Evolutionary conservation across 2,113 vertebrate genomes (phyloP), one percentile per base, ranked within the genome.

Genomic region (Lampris incognitus): DNA sequence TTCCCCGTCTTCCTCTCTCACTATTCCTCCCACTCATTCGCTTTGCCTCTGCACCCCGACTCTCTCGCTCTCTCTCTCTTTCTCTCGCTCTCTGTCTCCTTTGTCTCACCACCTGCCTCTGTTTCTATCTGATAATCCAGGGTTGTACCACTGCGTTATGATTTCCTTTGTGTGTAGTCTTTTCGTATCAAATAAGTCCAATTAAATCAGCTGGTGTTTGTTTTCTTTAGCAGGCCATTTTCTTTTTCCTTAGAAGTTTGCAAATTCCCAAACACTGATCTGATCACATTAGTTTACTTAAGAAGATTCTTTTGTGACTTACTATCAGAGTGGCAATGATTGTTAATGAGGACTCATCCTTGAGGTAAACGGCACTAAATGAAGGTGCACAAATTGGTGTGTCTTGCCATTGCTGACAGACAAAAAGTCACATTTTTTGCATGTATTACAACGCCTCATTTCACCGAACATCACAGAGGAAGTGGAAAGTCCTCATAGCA

Each of bases 11-110:
- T 36, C 61, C 46, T 70, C 36, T 57, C 55, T 36, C 57, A 48
- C 67, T 77, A 78, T 83, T 86, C 84, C 88, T 88, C 88, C 82
- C 73, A 87, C 88, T 85, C 82, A n/a, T 64, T 71, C 36, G 60
- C 9, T 1, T 58, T 74, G 5, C 55, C 66, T 63, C 6, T 52
- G 49, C 13, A 42, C 68, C 66, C 72, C 42, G 6, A 54, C 50
- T 66, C 37, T 13, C 52, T 1, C 0, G 46, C 49, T 83, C 56
- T 8, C 1, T 71, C 78, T 64, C 41, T 62, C 60, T 56, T 71
- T 62, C n/a, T 39, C 7, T 55, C 24, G 24, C 78, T 64, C 41
- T 62, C 60, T 56, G 68, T 63, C n/a, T 39, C 7, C 50, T 60
- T 71, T 74, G 36, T 65, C 72, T 49, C 3, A 36, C 40, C 60